Conservation (phyloP, 2,797 vertebrate species). For the Ceryle rudis region DNA sequence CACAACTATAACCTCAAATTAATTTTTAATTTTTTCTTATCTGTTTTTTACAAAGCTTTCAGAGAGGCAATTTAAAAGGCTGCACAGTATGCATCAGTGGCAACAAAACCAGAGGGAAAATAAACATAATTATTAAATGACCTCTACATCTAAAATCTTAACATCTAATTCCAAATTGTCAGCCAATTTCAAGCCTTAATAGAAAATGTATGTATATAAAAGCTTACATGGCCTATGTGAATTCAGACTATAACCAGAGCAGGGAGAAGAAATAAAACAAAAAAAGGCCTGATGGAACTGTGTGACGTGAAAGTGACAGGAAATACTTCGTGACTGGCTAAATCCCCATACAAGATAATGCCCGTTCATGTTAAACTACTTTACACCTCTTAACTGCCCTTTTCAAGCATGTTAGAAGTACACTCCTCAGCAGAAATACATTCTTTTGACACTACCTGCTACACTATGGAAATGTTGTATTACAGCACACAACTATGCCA, state of each 20-base stretch:
- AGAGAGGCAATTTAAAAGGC: constrained; percentile 54
- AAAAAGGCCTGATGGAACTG: background rate
- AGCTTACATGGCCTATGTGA: background rate
- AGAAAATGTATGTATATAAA: background rate
- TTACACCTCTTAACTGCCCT: background rate
- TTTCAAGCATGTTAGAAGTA: background rate
- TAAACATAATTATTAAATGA: background rate
- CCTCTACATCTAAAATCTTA: background rate
- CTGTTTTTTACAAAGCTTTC: constrained; percentile 59
- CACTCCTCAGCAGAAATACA: background rate
- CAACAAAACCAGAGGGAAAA: constrained; percentile 44
- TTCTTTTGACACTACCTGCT: background rate
- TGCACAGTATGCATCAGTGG: constrained; percentile 32
- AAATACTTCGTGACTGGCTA: background rate
- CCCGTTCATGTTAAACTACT: background rate
- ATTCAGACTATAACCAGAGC: background rate
- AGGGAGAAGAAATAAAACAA: background rate
- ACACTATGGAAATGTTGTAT: background rate
- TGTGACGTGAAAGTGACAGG: background rate
- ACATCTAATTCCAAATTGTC: background rate
- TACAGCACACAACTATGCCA: background rate
- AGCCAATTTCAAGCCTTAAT: background rate
- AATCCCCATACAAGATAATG: background rate
- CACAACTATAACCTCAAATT: constrained; percentile 58
- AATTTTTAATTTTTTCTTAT: constrained; percentile 78